phyloP scores from a whole-genome alignment of 2,113 vertebrate species.

The Cochlearius cochlearius region DNA sequence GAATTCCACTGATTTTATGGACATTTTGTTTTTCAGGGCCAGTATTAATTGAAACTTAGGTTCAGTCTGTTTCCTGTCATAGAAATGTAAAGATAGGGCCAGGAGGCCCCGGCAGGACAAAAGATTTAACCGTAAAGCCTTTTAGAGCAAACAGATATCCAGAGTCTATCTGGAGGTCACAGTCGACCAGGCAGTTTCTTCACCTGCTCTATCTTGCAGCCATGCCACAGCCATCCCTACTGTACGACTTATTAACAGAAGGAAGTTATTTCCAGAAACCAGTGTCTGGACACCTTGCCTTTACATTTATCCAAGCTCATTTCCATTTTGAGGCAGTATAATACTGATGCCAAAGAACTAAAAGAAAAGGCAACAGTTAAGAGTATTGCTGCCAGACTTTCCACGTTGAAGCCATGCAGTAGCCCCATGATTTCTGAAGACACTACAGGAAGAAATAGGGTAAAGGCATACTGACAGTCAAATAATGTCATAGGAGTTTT shows the following conservation, averaged over 20 bases:
- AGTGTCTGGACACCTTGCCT: background rate
- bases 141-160: background rate
- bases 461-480: background rate
- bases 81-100: background rate
- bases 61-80: background rate
- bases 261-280: background rate
- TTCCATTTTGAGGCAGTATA: background rate
- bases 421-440: background rate
- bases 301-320: background rate
- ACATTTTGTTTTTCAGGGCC: background rate
- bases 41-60: background rate
- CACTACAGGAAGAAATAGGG: background rate
- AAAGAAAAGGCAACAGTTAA: background rate
- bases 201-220: background rate
- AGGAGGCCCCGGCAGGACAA: background rate
- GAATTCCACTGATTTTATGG: background rate
- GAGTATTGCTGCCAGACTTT: background rate
- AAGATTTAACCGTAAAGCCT: background rate
- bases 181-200: background rate
- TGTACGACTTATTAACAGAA: rapidly evolving
- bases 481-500: background rate
- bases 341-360: background rate
- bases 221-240: background rate
- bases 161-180: background rate
- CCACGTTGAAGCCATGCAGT: background rate